A percentile compares a stretch with the other conserved stretches of the same genome.
phyloP scores from a whole-genome alignment of 2,797 vertebrate species.

The Sylvia borin region DNA sequence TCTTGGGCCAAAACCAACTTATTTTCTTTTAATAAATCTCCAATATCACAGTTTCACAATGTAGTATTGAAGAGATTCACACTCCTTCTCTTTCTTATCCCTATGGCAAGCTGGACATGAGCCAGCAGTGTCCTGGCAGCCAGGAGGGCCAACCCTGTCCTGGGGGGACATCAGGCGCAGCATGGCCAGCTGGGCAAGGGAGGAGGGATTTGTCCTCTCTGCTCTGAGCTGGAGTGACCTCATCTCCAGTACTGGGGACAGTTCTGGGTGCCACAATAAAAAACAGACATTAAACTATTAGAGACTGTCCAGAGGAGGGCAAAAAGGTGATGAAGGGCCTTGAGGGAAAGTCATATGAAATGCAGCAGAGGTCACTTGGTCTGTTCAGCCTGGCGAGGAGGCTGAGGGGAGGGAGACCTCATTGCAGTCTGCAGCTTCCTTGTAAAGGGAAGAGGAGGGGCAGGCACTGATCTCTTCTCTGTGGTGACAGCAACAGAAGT shows the following conservation, averaged over 20 bases:
- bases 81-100: background rate
- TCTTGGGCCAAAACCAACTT: background rate
- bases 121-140: background rate
- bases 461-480: background rate
- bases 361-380: rapidly evolving
- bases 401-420: background rate
- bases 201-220: background rate
- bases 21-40: background rate
- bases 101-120: background rate
- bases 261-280: rapidly evolving
- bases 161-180: background rate
- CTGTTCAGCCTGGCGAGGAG: background rate
- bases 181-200: rapidly evolving
- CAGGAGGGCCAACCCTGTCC: background rate
- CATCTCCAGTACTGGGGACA: background rate
- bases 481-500: rapidly evolving
- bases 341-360: rapidly evolving
- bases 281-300: rapidly evolving
- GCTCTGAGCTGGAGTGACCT: background rate
- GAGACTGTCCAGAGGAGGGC: background rate
- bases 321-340: rapidly evolving
- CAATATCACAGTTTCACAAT: background rate
- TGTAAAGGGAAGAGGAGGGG: rapidly evolving
- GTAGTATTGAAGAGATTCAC: background rate
- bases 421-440: rapidly evolving